Evolutionary conservation across 2,888 invertebrate species (phyloP), one percentile per base, ranked within the genome.

Genomic region (Drosophila pegasa): DNA sequence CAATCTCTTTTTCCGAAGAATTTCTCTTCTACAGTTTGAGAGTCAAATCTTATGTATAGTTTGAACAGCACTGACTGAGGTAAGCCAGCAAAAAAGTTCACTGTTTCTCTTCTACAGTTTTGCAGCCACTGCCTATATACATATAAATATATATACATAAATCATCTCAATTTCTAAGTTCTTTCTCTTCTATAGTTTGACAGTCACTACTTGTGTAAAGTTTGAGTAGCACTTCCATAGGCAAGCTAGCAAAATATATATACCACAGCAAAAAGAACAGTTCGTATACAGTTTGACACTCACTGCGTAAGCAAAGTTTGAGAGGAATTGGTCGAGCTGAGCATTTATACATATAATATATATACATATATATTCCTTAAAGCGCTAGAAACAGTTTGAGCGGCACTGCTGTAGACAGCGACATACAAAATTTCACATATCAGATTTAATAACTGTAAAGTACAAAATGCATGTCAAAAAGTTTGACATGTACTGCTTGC

Each of bases 331-430:
- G 25, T 18, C 3, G 25, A 5, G 29, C 7, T 29, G 29, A 29
- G 29, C 8, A 25, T 25, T n/a, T n/a, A n/a, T n/a, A n/a, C n/a
- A n/a, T n/a, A n/a, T n/a, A n/a, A n/a, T n/a, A n/a, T n/a, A n/a
- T 25, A 25, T 4, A 25, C 25, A 25, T 3, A 5, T 25, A 25
- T 25, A 25, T 25, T 25, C 25, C 25, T 25, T n/a, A 7, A 43
- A 38, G 9, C 27, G 37, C n/a, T 64, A 40, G 38, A 52, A 55
- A 25, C 43, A 43, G 43, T 27, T 43, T 27, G n/a, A 43, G 43
- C 0, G n/a, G 0, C 2, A 25, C n/a, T 43, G 40, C 6, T 4
- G 6, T 25, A 25, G 25, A n/a, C n/a, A n/a, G n/a, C 16, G 8
- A 20, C 14, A 10, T 4, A 18, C 18, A 14, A 20, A 2, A 38